A percentile compares a stretch with the other conserved stretches of the same genome.
Conservation (phyloP, 2,888 invertebrate genomes). For the Xanthia icteritia region DNA sequence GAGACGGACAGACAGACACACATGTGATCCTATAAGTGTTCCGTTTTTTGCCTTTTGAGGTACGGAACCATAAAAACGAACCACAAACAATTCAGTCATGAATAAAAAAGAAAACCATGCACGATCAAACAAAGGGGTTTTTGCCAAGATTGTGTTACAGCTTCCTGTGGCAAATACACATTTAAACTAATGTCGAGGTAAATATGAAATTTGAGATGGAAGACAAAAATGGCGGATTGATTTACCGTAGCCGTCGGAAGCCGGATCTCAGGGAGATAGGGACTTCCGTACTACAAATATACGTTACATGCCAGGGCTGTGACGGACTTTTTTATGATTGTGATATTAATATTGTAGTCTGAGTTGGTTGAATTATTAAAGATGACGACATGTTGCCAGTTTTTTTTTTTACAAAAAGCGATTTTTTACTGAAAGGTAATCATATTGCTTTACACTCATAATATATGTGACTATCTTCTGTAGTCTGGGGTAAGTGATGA, state of each 20-base stretch:
- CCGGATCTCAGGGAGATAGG: conserved; percentile 74
- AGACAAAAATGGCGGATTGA: conserved; percentile 80
- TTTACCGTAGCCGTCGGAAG: conserved; percentile 77
- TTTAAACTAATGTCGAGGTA: conserved; percentile 79
- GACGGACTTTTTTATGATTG: conserved; percentile 1
- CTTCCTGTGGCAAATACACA: conserved; percentile 73
- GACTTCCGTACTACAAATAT: conserved; percentile 65
- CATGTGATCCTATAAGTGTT: too few species aligned
- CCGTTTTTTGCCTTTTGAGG: too few species aligned
- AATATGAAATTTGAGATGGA: conserved; percentile 79
- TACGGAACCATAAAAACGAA: conserved; percentile 27
- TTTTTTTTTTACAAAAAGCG: background rate
- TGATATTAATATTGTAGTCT: conserved; percentile 1
- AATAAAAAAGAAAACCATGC: conserved; percentile 68
- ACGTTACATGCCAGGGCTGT: conserved; percentile 61
- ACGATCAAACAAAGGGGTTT: conserved; percentile 63
- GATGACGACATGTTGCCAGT: background rate
- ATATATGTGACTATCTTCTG: background rate
- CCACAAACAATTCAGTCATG: conserved; percentile 65
- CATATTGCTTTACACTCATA: background rate
- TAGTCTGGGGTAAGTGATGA: background rate
- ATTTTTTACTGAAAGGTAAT: background rate
- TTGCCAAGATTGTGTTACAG: conserved; percentile 72
- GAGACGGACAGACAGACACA: too few species aligned
- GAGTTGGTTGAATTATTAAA: background rate